These are phyloP conservation scores for Bujurquina vittata DNA, from an alignment of 2,113 vertebrate genomes.

Conservation along the genomic window DNA sequence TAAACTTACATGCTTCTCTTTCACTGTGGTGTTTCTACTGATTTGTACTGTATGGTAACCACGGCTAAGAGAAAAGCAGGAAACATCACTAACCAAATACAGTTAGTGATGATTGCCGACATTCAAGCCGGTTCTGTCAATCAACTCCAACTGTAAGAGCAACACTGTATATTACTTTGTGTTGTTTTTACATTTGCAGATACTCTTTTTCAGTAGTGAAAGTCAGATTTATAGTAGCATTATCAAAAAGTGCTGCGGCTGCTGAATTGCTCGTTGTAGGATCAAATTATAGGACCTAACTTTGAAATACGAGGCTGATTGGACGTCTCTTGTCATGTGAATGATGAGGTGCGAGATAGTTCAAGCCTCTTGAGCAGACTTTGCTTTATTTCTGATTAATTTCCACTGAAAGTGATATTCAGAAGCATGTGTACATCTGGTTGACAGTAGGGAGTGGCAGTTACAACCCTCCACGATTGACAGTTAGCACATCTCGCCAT, in stretches of 20 bases:
- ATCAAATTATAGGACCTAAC: background rate
- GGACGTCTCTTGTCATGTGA: background rate
- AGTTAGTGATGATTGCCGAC: background rate
- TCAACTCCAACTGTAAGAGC: background rate
- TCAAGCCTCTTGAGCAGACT: background rate
- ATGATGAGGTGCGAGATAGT: background rate
- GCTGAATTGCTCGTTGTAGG: rapidly evolving
- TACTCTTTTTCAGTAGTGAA: background rate
- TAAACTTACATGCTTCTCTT: background rate
- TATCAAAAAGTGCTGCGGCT: rapidly evolving
- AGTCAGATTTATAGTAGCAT: background rate
- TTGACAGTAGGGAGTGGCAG: slow-evolving; percentile 6
- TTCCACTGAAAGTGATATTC: background rate
- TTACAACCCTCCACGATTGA: background rate
- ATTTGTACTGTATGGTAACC: background rate
- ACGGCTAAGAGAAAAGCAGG: background rate
- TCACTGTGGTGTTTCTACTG: background rate
- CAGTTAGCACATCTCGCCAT: background rate
- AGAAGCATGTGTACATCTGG: slow-evolving; percentile 24
- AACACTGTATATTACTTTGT: rapidly evolving
- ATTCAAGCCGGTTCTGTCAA: background rate
- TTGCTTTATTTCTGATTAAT: background rate
- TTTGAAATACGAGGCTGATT: background rate
- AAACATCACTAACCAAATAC: no score
- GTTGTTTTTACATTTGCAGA: background rate